These are phyloP conservation scores for Amazona vittata DNA, from an alignment of 2,113 vertebrate species.

Conservation along the genomic window DNA sequence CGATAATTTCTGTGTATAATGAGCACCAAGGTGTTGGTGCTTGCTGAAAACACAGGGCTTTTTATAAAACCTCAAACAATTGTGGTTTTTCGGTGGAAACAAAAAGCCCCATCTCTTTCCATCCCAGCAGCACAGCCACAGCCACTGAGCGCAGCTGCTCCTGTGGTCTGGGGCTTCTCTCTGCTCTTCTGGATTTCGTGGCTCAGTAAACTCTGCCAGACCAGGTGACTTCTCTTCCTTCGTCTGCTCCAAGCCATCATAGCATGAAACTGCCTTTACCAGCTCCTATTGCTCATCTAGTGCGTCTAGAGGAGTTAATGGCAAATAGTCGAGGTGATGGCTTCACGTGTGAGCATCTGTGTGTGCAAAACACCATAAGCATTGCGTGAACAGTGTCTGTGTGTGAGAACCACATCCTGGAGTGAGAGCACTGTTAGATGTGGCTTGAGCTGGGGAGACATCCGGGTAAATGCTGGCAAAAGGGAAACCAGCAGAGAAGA, in stretches of 20 bases:
- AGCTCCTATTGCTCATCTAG: neutral
- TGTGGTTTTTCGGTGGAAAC: neutral
- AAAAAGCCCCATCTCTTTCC: neutral
- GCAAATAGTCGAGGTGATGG: accelerated
- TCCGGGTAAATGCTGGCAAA: accelerated
- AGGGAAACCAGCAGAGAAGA: neutral
- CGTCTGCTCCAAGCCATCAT: neutral
- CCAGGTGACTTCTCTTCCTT: neutral
- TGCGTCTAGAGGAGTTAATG: neutral
- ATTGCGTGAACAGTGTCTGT: accelerated
- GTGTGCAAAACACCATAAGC: neutral
- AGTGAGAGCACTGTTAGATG: neutral
- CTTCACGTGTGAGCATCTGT: accelerated
- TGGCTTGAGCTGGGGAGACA: neutral
- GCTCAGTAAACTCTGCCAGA: neutral
- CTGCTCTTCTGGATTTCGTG: neutral
- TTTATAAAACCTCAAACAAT: neutral
- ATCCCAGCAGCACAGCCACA: neutral
- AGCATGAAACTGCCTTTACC: neutral
- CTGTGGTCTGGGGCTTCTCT: neutral
- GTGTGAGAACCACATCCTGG: neutral
- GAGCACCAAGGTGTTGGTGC: neutral
- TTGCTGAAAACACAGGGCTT: neutral
- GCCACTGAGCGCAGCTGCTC: neutral
- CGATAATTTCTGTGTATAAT: neutral